Evolutionary conservation across 2,888 invertebrate species (phyloP), one percentile per base, ranked within the genome.

Genomic region (Siphlonurus alternatus): DNA sequence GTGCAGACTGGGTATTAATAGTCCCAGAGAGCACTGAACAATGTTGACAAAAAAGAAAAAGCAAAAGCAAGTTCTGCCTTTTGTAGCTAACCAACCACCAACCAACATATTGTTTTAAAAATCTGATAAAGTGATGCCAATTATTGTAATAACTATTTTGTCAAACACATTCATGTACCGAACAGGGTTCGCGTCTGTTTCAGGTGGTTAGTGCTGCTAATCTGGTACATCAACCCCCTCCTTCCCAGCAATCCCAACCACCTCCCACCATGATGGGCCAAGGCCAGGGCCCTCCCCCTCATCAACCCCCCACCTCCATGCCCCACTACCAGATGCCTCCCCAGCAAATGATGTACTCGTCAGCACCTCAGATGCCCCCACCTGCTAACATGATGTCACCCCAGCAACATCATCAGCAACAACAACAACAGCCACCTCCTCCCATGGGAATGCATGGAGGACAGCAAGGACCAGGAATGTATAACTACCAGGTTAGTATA

Each of bases 371-470:
- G 23, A 25, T 38, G 22, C 63, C 56, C 22, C 65, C 63, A 53
- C 66, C 62, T 18, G 25, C 5, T 2, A n/a, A n/a, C n/a, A n/a
- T n/a, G n/a, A 25, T 59, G 38, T 7, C 19, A 23, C 74, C 75
- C 62, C 75, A 75, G 63, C 75, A 75, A 66, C 76, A 75, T 61
- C 76, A 75, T 61, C 74, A 74, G 25, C 74, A 73, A 65, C 72
- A 72, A 25, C 74, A 73, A 53, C 70, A 72, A 18, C 67, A 65
- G 1, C 68, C 70, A 2, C 63, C 64, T 25, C 70, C 68, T 7
- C 74, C 73, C 64, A 69, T 71, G 1, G 15, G 5, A 7, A 59
- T 59, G 22, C 22, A 5, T 7, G 22, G 59, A 59, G 19, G 59
- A 20, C 59, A 59, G 20, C 59, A 5, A 22, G 59, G 7, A 38